phyloP scores from a whole-genome alignment of 1,140 invertebrate genomes.

The Drosophila asahinai region DNA sequence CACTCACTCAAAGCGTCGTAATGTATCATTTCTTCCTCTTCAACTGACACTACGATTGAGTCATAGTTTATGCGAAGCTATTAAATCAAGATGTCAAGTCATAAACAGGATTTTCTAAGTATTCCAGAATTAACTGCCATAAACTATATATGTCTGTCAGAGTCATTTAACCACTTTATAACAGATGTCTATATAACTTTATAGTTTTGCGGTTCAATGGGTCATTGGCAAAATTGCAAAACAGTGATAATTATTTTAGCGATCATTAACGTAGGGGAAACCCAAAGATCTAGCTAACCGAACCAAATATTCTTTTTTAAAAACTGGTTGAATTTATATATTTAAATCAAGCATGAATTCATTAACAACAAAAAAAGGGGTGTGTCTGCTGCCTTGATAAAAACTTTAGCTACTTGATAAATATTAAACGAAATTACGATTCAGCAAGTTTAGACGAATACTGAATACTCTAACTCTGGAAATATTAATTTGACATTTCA shows the following conservation, averaged over 20 bases:
- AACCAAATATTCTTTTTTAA: neutral
- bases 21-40: conserved; percentile 24
- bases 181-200: conserved; percentile 8
- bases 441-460: neutral
- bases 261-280: neutral
- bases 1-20: conserved; percentile 36
- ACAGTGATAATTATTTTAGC: neutral
- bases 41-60: conserved; percentile 8
- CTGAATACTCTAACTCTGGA: neutral
- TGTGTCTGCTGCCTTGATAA: conserved; percentile 15
- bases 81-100: neutral
- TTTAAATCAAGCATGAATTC: conserved; percentile 14
- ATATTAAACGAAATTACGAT: neutral
- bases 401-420: neutral
- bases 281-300: neutral
- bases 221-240: conserved; percentile 1
- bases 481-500: too few species aligned
- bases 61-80: conserved; percentile 26
- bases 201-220: conserved; percentile 21
- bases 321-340: conserved; percentile 8
- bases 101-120: neutral
- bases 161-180: neutral
- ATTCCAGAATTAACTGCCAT: conserved; percentile 3
- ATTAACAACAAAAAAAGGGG: conserved; percentile 11
- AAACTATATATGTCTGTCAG: neutral